A percentile compares a stretch with the other conserved stretches of the same genome.
Evolutionary conservation across 2,797 vertebrate species (phyloP).

Genomic region (Chromis chromis): DNA sequence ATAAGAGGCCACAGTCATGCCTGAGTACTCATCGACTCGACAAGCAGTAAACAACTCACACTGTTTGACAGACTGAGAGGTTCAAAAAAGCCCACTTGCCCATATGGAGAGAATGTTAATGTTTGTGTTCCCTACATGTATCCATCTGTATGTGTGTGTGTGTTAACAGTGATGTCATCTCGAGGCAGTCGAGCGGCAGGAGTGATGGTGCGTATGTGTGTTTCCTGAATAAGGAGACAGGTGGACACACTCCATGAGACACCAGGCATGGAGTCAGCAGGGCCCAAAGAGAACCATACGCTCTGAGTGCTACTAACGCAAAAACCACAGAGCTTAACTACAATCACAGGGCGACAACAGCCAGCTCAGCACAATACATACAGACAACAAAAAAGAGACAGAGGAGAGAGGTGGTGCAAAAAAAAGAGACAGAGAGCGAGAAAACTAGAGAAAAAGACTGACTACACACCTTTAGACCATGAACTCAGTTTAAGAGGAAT

Average conservation of each 20-base stretch:
- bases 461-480: conserved; percentile 39
- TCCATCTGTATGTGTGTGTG: conserved; percentile 62
- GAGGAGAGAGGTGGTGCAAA: conserved; percentile 23
- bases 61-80: conserved; percentile 58
- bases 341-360: conserved; percentile 64
- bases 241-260: conserved; percentile 72
- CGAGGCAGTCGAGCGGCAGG: conserved; percentile 38
- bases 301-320: conserved; percentile 44
- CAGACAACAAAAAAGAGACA: conserved; percentile 46
- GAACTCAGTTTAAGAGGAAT: conserved; percentile 44
- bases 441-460: conserved; percentile 22
- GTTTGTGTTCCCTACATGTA: conserved; percentile 62
- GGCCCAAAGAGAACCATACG: conserved; percentile 61
- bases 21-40: conserved; percentile 50
- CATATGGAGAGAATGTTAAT: conserved; percentile 65
- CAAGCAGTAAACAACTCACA: conserved; percentile 66
- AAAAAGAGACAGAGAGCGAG: conserved; percentile 30
- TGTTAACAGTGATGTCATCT: conserved; percentile 67
- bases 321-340: conserved; percentile 65
- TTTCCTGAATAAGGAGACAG: conserved; percentile 70
- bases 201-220: conserved; percentile 36
- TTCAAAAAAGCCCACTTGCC: conserved; percentile 45
- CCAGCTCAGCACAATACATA: conserved; percentile 72
- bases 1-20: conserved; percentile 28
- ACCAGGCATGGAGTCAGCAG: conserved; percentile 66